Conservation (phyloP, 2,113 vertebrate genomes). For the Zonotrichia leucophrys region DNA sequence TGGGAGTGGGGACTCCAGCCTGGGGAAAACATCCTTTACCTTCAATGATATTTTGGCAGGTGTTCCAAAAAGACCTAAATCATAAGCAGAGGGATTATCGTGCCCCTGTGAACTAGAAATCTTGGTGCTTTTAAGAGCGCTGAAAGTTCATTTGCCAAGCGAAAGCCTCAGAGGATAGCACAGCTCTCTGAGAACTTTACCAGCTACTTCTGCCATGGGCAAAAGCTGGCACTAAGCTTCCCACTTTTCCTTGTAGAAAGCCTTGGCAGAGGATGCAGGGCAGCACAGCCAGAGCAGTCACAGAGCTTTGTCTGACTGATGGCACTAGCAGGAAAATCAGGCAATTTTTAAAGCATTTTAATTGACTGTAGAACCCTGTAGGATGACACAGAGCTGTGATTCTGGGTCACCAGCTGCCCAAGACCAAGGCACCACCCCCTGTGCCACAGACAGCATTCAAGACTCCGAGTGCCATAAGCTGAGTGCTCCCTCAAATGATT, state of each 20-base stretch:
- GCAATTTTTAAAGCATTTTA: background rate
- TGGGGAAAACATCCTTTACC: background rate
- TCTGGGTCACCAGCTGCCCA: background rate
- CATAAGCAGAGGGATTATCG: background rate
- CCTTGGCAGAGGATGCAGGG: background rate
- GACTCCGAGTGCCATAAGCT: fast-evolving
- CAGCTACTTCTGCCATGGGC: background rate
- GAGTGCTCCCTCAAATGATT: background rate
- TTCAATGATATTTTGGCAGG: background rate
- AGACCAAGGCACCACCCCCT: background rate
- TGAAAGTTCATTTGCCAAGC: background rate
- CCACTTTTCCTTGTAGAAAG: background rate
- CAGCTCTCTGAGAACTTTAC: background rate
- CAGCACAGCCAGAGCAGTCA: background rate
- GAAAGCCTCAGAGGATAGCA: background rate
- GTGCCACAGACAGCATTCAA: background rate
- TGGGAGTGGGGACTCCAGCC: background rate
- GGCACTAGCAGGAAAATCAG: background rate
- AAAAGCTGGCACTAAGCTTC: background rate
- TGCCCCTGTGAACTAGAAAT: background rate
- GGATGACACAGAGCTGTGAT: background rate
- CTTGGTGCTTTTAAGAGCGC: background rate
- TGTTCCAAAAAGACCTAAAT: background rate
- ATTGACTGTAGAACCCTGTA: background rate
- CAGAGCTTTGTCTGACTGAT: background rate